Conservation (phyloP, 2,888 invertebrate genomes). For the Ormia ochracea region DNA sequence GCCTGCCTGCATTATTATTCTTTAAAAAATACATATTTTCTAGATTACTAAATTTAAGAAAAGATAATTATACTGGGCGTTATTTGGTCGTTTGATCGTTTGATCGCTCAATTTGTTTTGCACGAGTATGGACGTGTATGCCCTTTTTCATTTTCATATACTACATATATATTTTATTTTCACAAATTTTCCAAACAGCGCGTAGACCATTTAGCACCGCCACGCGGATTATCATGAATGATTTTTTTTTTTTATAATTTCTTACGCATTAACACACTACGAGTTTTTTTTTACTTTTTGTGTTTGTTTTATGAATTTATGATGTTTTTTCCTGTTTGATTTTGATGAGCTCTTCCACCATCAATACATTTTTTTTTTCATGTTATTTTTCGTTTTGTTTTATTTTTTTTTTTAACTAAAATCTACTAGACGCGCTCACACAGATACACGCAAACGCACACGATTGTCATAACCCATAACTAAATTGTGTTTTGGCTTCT, state of each 20-base stretch:
- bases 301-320: constrained; percentile 17
- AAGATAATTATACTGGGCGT: constrained; percentile 35
- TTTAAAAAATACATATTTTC: too few relatives aligned
- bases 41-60: too few relatives aligned
- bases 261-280: constrained; percentile 37
- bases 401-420: background rate
- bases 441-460: background rate
- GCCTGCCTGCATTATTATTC: too few relatives aligned
- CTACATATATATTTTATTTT: constrained; percentile 19
- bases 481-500: constrained; percentile 33
- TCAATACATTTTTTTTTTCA: constrained; percentile 27
- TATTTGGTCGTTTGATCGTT: constrained; percentile 23
- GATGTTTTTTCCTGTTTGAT: constrained; percentile 54
- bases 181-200: constrained; percentile 17
- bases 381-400: constrained; percentile 20
- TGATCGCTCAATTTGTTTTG: constrained; percentile 19
- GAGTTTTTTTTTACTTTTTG: background rate
- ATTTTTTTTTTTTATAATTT: constrained; percentile 3
- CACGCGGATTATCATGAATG: constrained; percentile 33
- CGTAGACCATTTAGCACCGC: constrained; percentile 38
- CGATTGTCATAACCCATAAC: background rate
- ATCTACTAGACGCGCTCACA: background rate
- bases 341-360: constrained; percentile 56
- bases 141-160: constrained; percentile 34
- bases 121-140: background rate